Conservation (phyloP, 2,797 vertebrate genomes). For the Pseudomugil gertrudae region DNA sequence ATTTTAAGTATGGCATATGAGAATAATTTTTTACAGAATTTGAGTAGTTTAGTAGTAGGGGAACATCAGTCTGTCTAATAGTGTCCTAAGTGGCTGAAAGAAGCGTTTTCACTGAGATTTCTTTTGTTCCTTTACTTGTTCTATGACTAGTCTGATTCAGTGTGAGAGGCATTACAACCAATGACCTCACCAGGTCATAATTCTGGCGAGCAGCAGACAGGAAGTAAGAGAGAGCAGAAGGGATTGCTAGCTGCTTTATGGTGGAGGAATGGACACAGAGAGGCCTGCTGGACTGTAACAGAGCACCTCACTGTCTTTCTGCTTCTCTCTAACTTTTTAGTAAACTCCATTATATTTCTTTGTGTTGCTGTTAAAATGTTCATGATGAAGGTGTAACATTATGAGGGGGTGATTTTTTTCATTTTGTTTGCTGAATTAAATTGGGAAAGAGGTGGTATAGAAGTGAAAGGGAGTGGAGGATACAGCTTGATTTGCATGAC, state of each 20-base stretch:
- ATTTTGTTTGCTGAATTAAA: constrained; percentile 20
- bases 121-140: constrained; percentile 27
- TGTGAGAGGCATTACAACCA: constrained; percentile 55
- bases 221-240: constrained; percentile 43
- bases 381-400: constrained; percentile 35
- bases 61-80: not conserved
- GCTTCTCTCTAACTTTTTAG: constrained; percentile 15
- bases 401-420: constrained; percentile 14
- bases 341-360: constrained; percentile 44
- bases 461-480: constrained; percentile 26
- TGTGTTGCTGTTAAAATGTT: constrained; percentile 61
- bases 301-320: constrained; percentile 39
- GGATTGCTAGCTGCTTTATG: constrained; percentile 40
- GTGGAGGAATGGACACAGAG: constrained; percentile 33
- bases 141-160: constrained; percentile 46
- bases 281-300: constrained; percentile 52
- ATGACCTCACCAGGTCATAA: constrained; percentile 70
- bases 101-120: constrained; percentile 38
- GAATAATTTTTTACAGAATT: not conserved
- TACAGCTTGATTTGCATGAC: constrained; percentile 31
- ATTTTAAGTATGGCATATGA: not conserved
- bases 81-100: constrained; percentile 11
- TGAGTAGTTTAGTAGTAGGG: not conserved
- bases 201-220: constrained; percentile 51
- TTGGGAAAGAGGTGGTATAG: constrained; percentile 3